These are phyloP conservation scores for Romanogobio albipinnatus DNA, from an alignment of 2,113 vertebrate species.

Conservation along the genomic window DNA sequence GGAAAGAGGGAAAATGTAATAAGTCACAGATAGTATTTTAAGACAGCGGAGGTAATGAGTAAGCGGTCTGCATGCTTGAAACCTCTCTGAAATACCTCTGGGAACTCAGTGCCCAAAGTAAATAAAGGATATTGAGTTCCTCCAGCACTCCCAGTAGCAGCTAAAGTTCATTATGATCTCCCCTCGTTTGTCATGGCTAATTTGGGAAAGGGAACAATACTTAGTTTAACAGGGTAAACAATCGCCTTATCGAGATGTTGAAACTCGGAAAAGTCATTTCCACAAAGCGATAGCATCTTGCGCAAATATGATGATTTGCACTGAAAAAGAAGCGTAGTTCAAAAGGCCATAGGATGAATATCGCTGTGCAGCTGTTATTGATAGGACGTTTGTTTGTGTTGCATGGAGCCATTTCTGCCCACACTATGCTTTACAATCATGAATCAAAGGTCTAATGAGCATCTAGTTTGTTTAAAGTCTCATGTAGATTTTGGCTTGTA, in stretches of 20 bases:
- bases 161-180: conserved; percentile 49
- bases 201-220: conserved; percentile 52
- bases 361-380: conserved; percentile 14
- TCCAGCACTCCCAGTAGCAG: conserved; percentile 53
- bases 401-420: conserved; percentile 33
- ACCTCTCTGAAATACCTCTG: conserved; percentile 33
- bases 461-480: not conserved
- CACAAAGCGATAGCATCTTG: conserved; percentile 53
- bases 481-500: not conserved
- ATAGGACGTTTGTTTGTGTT: conserved; percentile 48
- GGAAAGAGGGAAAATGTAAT: not conserved
- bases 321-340: conserved; percentile 23
- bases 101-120: conserved; percentile 49
- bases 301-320: conserved; percentile 43
- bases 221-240: conserved; percentile 48
- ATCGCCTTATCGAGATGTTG: conserved; percentile 44
- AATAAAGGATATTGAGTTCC: conserved; percentile 43
- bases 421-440: conserved; percentile 30
- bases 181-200: conserved; percentile 50
- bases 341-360: conserved; percentile 47
- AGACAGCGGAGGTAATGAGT: conserved; percentile 11
- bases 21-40: not conserved
- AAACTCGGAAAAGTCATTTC: conserved; percentile 48
- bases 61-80: conserved; percentile 29
- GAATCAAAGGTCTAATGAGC: not conserved